Evolutionary conservation across 2,797 vertebrate species (phyloP).

Genomic region (Glyptemys insculpta): DNA sequence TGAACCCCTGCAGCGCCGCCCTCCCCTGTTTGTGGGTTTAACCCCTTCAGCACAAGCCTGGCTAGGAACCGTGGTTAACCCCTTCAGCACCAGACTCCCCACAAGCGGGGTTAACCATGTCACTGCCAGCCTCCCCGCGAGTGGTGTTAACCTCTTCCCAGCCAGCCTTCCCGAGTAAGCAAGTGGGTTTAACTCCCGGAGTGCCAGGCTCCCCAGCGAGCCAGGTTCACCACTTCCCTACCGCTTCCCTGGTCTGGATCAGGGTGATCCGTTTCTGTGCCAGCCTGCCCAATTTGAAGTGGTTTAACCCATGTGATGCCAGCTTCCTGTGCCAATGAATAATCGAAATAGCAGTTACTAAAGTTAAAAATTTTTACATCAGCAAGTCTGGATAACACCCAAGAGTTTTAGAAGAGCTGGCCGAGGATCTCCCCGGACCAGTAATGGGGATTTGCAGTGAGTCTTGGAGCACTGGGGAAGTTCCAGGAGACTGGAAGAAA

Average conservation of each 20-base stretch:
- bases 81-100: background rate
- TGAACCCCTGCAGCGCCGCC: background rate
- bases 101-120: too few relatives aligned
- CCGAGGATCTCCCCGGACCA: background rate
- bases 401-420: background rate
- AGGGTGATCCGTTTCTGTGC: background rate
- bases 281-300: background rate
- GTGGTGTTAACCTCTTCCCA: background rate
- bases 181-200: too few relatives aligned
- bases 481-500: background rate
- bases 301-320: background rate
- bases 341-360: too few relatives aligned
- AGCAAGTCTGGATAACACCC: background rate
- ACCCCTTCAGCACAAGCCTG: background rate
- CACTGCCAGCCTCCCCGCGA: too few relatives aligned
- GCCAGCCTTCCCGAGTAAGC: too few relatives aligned
- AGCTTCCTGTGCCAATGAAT: too few relatives aligned
- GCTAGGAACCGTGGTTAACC: background rate
- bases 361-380: background rate
- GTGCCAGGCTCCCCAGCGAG: background rate
- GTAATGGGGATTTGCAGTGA: background rate
- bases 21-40: background rate
- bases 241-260: background rate
- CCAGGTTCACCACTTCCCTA: background rate
- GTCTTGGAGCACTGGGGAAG: background rate